A percentile compares a stretch with the other conserved stretches of the same genome.
phyloP scores from a whole-genome alignment of 2,113 vertebrate genomes.

The Aphelocoma coerulescens region DNA sequence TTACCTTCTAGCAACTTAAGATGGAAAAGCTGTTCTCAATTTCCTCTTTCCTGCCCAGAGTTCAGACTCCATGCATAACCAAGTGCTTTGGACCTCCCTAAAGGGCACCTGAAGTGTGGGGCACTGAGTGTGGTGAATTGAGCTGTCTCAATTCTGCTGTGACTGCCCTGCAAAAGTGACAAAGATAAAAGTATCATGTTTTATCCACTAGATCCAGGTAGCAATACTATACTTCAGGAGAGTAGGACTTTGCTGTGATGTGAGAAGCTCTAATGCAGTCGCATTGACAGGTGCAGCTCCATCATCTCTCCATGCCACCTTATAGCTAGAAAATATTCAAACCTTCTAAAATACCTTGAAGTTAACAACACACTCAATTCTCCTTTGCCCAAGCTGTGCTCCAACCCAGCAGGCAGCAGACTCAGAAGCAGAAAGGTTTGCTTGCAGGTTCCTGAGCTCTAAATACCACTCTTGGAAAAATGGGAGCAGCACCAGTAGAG shows the following conservation, averaged over 20 bases:
- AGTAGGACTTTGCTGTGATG: neutral
- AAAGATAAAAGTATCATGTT: neutral
- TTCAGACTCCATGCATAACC: neutral
- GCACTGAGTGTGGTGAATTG: neutral
- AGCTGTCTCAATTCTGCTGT: neutral
- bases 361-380: neutral
- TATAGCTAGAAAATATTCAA: neutral
- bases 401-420: neutral
- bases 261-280: neutral
- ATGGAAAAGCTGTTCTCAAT: neutral
- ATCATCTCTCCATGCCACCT: neutral
- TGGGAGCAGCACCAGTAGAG: neutral
- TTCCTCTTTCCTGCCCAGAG: neutral
- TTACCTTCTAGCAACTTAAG: neutral
- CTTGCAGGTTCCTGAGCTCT: neutral
- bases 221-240: fast-evolving
- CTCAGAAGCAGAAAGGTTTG: neutral
- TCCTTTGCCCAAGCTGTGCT: neutral
- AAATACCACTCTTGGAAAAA: neutral
- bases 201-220: neutral
- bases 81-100: neutral
- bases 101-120: neutral
- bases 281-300: neutral
- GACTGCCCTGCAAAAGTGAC: neutral
- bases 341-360: neutral